phyloP scores from a whole-genome alignment of 1,140 invertebrate genomes.

The Drosophila kurseongensis region DNA sequence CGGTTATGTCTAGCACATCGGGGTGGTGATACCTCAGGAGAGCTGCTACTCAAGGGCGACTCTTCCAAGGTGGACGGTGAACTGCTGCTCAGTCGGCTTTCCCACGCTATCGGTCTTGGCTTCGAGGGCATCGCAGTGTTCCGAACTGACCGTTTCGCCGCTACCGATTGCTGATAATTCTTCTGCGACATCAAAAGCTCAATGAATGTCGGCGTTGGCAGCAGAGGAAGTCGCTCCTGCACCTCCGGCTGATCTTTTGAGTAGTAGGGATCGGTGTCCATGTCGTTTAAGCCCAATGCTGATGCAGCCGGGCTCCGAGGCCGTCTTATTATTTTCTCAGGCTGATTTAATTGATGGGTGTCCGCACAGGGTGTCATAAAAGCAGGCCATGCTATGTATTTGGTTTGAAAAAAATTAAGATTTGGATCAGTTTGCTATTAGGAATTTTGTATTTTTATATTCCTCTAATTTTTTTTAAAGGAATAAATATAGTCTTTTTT shows the following conservation, averaged over 20 bases:
- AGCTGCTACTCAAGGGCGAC: not conserved
- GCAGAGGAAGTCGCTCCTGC: not conserved
- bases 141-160: not conserved
- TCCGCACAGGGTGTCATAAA: not conserved
- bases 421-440: not conserved
- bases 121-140: not conserved
- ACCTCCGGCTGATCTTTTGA: not conserved
- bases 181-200: not conserved
- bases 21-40: not conserved
- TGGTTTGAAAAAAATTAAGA: not conserved
- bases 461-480: too few relatives aligned
- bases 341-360: not conserved
- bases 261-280: conserved; percentile 49
- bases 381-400: not conserved
- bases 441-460: too few relatives aligned
- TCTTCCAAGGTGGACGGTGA: not conserved
- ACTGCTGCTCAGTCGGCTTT: not conserved
- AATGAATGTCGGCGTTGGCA: conserved; percentile 25
- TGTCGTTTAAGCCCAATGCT: not conserved
- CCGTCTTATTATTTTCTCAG: not conserved
- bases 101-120: not conserved
- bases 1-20: too few relatives aligned
- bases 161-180: not conserved
- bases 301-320: not conserved
- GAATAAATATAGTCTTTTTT: too few relatives aligned